Base-by-base conservation (phyloP, 2,888 invertebrate genomes). In the Nemotelus pantherinus region DNA sequence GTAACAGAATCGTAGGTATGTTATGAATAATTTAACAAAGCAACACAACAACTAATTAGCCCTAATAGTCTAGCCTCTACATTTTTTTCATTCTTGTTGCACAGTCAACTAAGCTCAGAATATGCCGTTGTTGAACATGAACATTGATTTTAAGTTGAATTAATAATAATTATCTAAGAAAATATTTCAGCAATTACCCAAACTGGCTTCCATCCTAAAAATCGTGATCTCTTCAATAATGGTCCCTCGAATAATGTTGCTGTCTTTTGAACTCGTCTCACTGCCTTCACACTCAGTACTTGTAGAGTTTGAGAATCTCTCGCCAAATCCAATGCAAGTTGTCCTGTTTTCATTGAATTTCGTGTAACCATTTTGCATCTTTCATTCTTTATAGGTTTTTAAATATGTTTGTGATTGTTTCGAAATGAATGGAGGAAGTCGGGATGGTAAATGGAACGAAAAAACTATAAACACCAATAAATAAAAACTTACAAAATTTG, bases 151-250 rank as follows among this genome's bases (percentile, higher is more conserved):
- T 25, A 25, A 25, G 25, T 25, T 25, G 25, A 25, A 25, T 47
- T 71, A 41, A 72, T 10, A n/a, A 57, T 64, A 2, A 77, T 43
- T 25, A 44, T 9, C n/a, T 58, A 77, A 79, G 50, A 53, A 75
- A 77, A 70, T 67, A 63, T 25, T 25, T 68, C 68, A 75, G 39
- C 57, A 77, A 86, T 83, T 80, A 90, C 91, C 92, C 92, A 93
- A 67, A 91, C 88, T 2, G 89, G 88, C 82, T 90, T 89, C 90
- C 91, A 92, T 7, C 92, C 92, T 0, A 92, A 85, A 82, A 93
- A 90, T 55, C 91, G 84, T 0, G 90, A 90, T 77, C 90, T 86
- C 85, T 91, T 91, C 3, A 92, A 85, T 70, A 93, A 84, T n/a
- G 90, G 89, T 0, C 92, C 92, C 82, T 92, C 92, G 84, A 91